These are phyloP conservation scores for Exocentrus adspersus DNA, from an alignment of 2,888 invertebrate species.

Conservation along the genomic window DNA sequence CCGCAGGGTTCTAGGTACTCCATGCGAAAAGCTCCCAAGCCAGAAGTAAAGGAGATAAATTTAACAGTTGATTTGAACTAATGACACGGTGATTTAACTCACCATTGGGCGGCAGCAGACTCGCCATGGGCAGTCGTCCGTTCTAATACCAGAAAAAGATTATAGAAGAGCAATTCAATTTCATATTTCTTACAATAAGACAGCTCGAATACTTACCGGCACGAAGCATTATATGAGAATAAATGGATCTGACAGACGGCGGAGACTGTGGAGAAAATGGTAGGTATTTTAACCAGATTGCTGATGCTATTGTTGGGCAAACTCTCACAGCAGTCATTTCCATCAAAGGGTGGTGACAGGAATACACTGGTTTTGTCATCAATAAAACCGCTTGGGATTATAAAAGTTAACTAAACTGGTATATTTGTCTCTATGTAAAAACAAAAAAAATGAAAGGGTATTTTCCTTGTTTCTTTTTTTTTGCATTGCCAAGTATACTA, in stretches of 20 bases:
- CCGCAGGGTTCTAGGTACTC: constrained; percentile 11
- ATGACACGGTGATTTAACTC: constrained; percentile 51
- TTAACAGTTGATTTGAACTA: constrained; percentile 52
- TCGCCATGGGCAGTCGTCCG: constrained; percentile 46
- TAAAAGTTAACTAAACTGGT: no score
- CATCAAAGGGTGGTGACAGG: no score
- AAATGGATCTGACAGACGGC: constrained; percentile 18
- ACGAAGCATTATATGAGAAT: constrained; percentile 21
- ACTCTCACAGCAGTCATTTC: no score
- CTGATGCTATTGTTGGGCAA: no score
- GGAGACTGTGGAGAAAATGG: constrained; percentile 15
- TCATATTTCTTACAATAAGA: constrained; percentile 28
- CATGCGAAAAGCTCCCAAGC: constrained; percentile 19
- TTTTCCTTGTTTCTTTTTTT: no score
- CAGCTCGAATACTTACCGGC: not conserved
- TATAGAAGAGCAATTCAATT: constrained; percentile 22
- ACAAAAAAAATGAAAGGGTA: no score
- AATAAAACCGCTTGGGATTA: no score
- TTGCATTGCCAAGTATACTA: no score
- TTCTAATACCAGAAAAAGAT: constrained; percentile 38
- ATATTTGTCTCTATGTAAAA: no score
- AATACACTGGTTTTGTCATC: no score
- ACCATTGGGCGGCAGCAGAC: constrained; percentile 45
- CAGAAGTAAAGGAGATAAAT: constrained; percentile 39
- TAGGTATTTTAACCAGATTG: constrained; percentile 16